phyloP scores from a whole-genome alignment of 2,797 vertebrate genomes.

The Botia kubotai region DNA sequence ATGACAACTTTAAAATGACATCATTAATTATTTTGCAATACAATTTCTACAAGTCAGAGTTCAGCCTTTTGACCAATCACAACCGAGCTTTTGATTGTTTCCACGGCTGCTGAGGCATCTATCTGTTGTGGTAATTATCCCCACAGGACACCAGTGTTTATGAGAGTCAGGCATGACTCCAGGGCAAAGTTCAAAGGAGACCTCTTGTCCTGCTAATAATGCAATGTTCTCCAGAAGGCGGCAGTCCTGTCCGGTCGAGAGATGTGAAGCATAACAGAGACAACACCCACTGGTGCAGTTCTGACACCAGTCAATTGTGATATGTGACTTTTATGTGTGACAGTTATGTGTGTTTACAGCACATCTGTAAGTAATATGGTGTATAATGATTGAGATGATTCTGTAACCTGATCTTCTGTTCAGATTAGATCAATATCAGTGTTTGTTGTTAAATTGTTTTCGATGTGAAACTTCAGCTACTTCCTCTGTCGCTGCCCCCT shows the following conservation, averaged over 20 bases:
- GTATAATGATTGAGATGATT: neutral
- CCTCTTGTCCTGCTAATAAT: conserved; percentile 35
- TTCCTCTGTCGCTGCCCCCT: conserved; percentile 34
- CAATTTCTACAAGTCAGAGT: conserved; percentile 6
- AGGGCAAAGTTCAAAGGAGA: conserved; percentile 49
- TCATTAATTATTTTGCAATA: neutral
- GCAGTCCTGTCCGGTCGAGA: conserved; percentile 10
- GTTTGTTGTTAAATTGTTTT: neutral
- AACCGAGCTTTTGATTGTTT: conserved; percentile 1
- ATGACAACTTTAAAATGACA: neutral
- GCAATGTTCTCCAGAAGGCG: conserved; percentile 10
- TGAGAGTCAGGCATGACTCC: conserved; percentile 49
- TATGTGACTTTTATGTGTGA: neutral
- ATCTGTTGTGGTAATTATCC: conserved; percentile 51
- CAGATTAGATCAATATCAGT: conserved; percentile 2
- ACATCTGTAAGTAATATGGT: neutral
- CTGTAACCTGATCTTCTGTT: neutral
- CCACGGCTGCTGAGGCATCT: conserved; percentile 6
- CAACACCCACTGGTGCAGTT: neutral
- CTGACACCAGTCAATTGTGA: neutral
- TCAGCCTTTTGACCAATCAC: conserved; percentile 25
- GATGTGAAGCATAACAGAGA: neutral
- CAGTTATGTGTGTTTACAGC: too few relatives aligned
- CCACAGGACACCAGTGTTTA: conserved; percentile 26
- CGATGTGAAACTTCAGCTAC: conserved; percentile 28